These are phyloP conservation scores for Phrynocephalus guinanensis DNA, from an alignment of 2,797 vertebrate species.

Conservation along the genomic window DNA sequence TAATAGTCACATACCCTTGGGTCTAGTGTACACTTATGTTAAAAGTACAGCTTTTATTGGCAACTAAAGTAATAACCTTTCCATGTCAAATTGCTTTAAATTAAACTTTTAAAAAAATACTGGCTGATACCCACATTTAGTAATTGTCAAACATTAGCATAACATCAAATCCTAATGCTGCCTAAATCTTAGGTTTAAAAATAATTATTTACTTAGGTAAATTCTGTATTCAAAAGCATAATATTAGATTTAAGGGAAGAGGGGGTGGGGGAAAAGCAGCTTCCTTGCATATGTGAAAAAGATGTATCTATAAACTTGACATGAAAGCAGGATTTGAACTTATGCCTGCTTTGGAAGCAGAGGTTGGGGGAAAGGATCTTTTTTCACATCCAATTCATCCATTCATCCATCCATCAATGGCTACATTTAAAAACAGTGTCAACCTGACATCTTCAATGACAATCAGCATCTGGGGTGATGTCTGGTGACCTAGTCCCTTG, in stretches of 20 bases:
- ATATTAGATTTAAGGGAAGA: constrained; percentile 63
- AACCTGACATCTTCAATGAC: constrained; percentile 39
- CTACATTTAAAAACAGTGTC: constrained; percentile 13
- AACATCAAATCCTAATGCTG: constrained; percentile 79
- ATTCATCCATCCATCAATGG: constrained; percentile 30
- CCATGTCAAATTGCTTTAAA: constrained; percentile 87
- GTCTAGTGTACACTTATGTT: constrained; percentile 86
- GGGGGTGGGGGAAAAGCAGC: constrained; percentile 25
- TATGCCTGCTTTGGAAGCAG: constrained; percentile 49
- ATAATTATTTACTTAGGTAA: constrained; percentile 85
- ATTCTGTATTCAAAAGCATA: constrained; percentile 76
- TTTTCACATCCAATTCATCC: constrained; percentile 48
- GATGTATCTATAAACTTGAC: constrained; percentile 61
- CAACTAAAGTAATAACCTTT: constrained; percentile 87
- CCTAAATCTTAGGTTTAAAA: constrained; percentile 82
- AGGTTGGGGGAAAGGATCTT: constrained; percentile 47
- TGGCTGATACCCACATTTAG: constrained; percentile 83
- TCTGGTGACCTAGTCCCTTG: constrained; percentile 52
- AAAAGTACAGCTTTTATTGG: constrained; percentile 88
- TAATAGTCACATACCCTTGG: constrained; percentile 86
- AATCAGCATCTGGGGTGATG: constrained; percentile 20
- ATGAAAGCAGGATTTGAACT: constrained; percentile 51
- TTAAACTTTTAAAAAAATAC: constrained; percentile 79
- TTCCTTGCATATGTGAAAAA: constrained; percentile 44
- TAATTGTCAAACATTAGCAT: constrained; percentile 86